phyloP scores from a whole-genome alignment of 2,797 vertebrate genomes.

The Danio jaintianensis region DNA sequence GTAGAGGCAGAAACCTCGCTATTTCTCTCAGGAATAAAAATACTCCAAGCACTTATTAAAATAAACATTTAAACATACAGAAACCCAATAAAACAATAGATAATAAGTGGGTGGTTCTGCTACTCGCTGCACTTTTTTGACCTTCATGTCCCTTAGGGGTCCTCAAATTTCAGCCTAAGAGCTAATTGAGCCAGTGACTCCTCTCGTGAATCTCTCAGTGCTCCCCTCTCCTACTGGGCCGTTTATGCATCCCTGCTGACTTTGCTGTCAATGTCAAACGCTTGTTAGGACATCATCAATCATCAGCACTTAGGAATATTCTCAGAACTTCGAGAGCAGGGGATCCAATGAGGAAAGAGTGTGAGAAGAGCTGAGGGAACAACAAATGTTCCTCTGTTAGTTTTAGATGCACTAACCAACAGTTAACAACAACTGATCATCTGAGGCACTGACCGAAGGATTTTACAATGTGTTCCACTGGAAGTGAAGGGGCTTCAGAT shows the following conservation, averaged over 20 bases:
- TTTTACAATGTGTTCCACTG: neutral
- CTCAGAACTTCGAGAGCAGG: constrained; percentile 78
- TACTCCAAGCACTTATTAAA: neutral
- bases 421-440: neutral
- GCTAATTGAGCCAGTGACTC: constrained; percentile 80
- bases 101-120: constrained; percentile 11
- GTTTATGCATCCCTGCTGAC: constrained; percentile 84
- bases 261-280: constrained; percentile 83
- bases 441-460: neutral
- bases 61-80: neutral
- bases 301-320: constrained; percentile 80
- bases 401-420: constrained; percentile 1
- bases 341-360: constrained; percentile 62
- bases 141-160: constrained; percentile 68
- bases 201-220: constrained; percentile 68
- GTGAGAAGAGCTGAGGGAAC: neutral
- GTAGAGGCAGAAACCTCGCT: constrained; percentile 6
- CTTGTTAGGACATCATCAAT: constrained; percentile 85
- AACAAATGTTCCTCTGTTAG: constrained; percentile 22
- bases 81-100: neutral
- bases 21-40: neutral
- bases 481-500: constrained; percentile 29
- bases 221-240: constrained; percentile 70
- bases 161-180: constrained; percentile 75
- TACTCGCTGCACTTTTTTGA: constrained; percentile 20